phyloP scores from a whole-genome alignment of 2,113 vertebrate genomes.

The Fulica atra region DNA sequence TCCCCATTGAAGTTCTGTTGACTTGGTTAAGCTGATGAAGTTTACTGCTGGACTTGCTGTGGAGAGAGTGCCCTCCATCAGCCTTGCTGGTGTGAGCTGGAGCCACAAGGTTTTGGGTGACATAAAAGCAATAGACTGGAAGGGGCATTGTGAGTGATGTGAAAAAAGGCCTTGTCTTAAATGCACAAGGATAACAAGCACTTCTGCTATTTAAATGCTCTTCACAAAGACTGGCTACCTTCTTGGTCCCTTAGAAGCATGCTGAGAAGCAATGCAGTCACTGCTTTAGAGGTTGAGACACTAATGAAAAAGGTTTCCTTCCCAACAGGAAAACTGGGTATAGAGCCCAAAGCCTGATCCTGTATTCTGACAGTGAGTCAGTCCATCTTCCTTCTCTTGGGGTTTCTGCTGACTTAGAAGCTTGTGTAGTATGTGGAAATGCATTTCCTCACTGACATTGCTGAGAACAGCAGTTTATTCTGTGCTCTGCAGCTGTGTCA shows the following conservation, averaged over 20 bases:
- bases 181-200: background rate
- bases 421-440: background rate
- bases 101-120: background rate
- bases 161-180: background rate
- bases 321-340: background rate
- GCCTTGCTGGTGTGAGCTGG: background rate
- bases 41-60: background rate
- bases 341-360: background rate
- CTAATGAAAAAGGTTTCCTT: background rate
- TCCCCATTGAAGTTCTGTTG: background rate
- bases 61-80: background rate
- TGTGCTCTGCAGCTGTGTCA: background rate
- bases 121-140: background rate
- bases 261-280: background rate
- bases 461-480: background rate
- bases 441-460: background rate
- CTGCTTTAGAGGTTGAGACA: background rate
- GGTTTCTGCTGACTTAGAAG: background rate
- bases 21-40: background rate
- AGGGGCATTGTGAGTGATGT: background rate
- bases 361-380: background rate
- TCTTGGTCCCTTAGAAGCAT: background rate
- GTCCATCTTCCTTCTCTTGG: background rate
- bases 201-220: background rate
- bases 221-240: background rate